These are phyloP conservation scores for Sphenopsis melanotis DNA, from an alignment of 2,797 vertebrate species.

Conservation along the genomic window DNA sequence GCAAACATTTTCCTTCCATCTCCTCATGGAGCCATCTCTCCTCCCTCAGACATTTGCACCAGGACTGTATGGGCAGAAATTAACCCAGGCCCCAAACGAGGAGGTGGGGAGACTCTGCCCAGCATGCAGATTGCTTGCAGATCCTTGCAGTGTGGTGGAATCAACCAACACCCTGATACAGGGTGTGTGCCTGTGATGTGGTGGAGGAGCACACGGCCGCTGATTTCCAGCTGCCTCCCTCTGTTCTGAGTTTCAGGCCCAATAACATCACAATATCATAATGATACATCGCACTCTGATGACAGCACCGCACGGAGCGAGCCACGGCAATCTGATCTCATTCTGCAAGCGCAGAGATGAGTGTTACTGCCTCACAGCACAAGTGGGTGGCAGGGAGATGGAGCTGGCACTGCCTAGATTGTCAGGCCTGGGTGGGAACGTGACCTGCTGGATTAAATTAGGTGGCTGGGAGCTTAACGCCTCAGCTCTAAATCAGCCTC, in stretches of 20 bases:
- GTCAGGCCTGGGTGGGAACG: conserved; percentile 33
- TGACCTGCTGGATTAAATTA: conserved; percentile 44
- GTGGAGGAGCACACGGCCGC: neutral
- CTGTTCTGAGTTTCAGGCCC: conserved; percentile 21
- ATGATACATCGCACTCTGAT: neutral
- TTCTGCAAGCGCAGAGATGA: neutral
- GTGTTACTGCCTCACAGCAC: neutral
- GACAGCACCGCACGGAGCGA: neutral
- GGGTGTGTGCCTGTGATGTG: neutral
- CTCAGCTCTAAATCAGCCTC: conserved; percentile 33
- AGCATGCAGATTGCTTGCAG: neutral
- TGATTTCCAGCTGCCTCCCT: neutral
- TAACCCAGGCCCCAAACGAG: neutral
- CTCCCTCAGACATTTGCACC: neutral
- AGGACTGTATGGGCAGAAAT: neutral
- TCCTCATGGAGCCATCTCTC: neutral
- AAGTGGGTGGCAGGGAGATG: neutral
- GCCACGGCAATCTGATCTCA: conserved; percentile 45
- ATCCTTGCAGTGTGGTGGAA: neutral
- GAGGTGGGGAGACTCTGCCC: neutral
- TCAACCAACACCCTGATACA: neutral
- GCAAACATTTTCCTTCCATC: neutral
- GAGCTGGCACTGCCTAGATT: neutral
- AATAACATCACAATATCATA: conserved; percentile 40
- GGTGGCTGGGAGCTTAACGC: conserved; percentile 18